These are phyloP conservation scores for Sternotherus odoratus DNA, from an alignment of 2,797 vertebrate species.

Conservation along the genomic window DNA sequence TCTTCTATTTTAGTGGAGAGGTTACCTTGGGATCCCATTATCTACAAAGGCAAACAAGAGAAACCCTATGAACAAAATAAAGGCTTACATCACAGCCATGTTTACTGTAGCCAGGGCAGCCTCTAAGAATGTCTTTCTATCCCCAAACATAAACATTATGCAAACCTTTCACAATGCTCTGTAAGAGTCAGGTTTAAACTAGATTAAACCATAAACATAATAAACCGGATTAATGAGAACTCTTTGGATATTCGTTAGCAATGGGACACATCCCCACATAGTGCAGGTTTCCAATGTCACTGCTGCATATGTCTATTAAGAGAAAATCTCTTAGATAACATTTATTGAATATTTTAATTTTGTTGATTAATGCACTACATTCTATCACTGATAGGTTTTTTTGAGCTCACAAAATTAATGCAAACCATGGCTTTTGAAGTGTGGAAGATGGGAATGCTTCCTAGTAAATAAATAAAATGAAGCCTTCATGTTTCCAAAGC, in stretches of 20 bases:
- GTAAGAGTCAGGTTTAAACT: not conserved
- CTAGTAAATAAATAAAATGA: conserved; percentile 11
- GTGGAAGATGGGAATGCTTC: conserved; percentile 49
- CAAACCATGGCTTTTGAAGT: not conserved
- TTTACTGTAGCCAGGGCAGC: not conserved
- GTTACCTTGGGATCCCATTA: conserved; percentile 83
- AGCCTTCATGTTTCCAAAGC: conserved; percentile 36
- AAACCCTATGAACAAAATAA: conserved; percentile 38
- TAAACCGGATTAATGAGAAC: conserved; percentile 24
- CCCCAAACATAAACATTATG: not conserved
- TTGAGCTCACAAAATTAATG: conserved; percentile 28
- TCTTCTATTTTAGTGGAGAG: conserved; percentile 80
- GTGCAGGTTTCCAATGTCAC: not conserved
- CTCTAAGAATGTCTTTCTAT: not conserved
- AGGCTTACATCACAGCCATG: not conserved
- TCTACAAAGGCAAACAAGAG: conserved; percentile 68
- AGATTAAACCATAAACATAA: not conserved
- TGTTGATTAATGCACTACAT: not conserved
- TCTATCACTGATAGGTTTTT: conserved; percentile 8
- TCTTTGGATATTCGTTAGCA: conserved; percentile 40
- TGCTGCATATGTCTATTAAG: not conserved
- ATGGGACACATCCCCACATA: conserved; percentile 15
- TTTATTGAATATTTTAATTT: not conserved
- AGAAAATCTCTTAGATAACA: conserved; percentile 9
- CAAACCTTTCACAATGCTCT: not conserved